Conservation (phyloP, 1,140 invertebrate species). For the Ostrea edulis region DNA sequence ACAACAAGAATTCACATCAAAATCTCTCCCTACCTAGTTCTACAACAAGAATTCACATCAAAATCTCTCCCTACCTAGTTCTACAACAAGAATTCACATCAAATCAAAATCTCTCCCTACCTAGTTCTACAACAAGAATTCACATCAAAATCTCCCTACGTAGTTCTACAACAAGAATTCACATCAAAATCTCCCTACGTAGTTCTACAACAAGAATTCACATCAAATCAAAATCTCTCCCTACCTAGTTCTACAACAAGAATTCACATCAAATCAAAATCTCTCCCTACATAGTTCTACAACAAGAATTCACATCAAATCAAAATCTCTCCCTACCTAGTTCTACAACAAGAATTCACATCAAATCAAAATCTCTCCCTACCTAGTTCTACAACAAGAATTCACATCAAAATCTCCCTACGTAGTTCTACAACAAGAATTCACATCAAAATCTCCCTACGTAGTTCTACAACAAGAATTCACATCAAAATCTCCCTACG, state of each 20-base stretch:
- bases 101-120: conserved; percentile 61
- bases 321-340: conserved; percentile 61
- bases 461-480: conserved; percentile 61
- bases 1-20: conserved; percentile 45
- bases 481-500: conserved; percentile 58
- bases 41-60: conserved; percentile 50
- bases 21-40: conserved; percentile 64
- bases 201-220: conserved; percentile 60
- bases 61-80: conserved; percentile 63
- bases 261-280: conserved; percentile 53
- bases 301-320: conserved; percentile 23
- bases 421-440: conserved; percentile 61
- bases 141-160: conserved; percentile 58
- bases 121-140: conserved; percentile 61
- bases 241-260: conserved; percentile 63
- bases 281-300: conserved; percentile 64
- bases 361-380: conserved; percentile 62
- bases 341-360: conserved; percentile 59
- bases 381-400: conserved; percentile 62
- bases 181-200: conserved; percentile 60
- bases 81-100: conserved; percentile 53
- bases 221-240: conserved; percentile 61
- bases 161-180: conserved; percentile 61
- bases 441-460: conserved; percentile 58
- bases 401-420: conserved; percentile 58